A percentile compares a stretch with the other conserved stretches of the same genome.
phyloP scores from a whole-genome alignment of 1,140 invertebrate species.

The Potamilus streckersoni region DNA sequence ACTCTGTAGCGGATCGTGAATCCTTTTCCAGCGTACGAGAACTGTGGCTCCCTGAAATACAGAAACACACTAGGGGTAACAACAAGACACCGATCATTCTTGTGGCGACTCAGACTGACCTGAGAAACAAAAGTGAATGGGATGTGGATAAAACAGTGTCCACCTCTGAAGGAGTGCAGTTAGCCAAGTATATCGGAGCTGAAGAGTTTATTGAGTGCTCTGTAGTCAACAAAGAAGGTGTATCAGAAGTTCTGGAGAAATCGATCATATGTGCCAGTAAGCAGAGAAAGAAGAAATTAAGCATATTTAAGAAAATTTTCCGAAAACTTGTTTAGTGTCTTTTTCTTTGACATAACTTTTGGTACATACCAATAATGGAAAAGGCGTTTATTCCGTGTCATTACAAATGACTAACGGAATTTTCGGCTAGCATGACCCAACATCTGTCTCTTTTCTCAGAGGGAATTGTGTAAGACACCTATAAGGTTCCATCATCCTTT shows the following conservation, averaged over 20 bases:
- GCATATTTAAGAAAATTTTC: slow-evolving; percentile 32
- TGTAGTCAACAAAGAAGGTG: slow-evolving; percentile 87
- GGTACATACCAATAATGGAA: too few species aligned
- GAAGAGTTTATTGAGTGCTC: slow-evolving; percentile 93
- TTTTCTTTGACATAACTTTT: too few species aligned
- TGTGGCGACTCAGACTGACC: slow-evolving; percentile 71
- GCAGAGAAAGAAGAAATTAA: slow-evolving; percentile 46
- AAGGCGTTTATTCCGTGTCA: too few species aligned
- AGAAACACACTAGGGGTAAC: slow-evolving; percentile 67
- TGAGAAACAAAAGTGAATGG: slow-evolving; percentile 73
- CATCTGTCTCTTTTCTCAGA: too few species aligned
- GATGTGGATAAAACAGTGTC: slow-evolving; percentile 80
- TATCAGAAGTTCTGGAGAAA: slow-evolving; percentile 91
- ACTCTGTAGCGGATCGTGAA: slow-evolving; percentile 97
- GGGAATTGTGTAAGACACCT: too few species aligned
- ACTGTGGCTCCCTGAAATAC: slow-evolving; percentile 75
- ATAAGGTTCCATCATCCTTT: too few species aligned
- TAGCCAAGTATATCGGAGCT: slow-evolving; percentile 78
- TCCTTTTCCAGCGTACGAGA: slow-evolving; percentile 98
- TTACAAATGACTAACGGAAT: too few species aligned
- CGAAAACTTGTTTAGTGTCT: not conserved
- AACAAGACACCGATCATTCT: slow-evolving; percentile 83
- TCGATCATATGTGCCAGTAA: slow-evolving; percentile 81
- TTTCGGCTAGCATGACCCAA: too few species aligned
- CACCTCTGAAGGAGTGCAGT: slow-evolving; percentile 78